Conservation (phyloP, 2,888 invertebrate genomes). For the Papilio elwesi region DNA sequence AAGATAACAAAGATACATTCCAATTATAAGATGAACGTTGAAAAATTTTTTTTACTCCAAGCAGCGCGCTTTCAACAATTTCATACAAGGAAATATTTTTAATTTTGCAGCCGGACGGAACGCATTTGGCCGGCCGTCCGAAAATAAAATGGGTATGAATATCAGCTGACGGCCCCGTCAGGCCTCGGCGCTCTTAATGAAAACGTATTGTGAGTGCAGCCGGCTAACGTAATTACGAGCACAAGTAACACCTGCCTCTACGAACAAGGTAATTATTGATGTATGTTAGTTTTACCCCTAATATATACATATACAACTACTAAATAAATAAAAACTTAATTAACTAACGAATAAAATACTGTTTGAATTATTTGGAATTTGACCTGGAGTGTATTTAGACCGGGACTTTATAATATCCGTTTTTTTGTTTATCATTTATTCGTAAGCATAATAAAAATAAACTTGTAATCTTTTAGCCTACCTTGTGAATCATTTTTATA, state of each 20-base stretch:
- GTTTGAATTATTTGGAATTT: too few species aligned
- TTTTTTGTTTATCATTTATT: too few species aligned
- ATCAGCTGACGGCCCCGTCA: conserved; percentile 28
- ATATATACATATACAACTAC: too few species aligned
- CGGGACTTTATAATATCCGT: too few species aligned
- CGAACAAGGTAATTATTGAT: conserved; percentile 3
- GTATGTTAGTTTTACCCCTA: background rate
- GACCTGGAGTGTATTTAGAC: too few species aligned
- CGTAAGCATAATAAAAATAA: too few species aligned
- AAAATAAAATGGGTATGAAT: conserved; percentile 19
- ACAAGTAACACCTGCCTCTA: conserved; percentile 14
- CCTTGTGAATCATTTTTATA: background rate
- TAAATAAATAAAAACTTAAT: too few species aligned
- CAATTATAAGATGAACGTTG: conserved; percentile 2
- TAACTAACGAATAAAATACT: too few species aligned
- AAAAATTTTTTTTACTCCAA: conserved; percentile 7
- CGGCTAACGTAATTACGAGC: conserved; percentile 13
- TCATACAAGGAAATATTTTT: conserved; percentile 16
- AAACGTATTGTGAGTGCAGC: conserved; percentile 34
- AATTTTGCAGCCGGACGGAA: conserved; percentile 15
- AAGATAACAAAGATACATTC: background rate
- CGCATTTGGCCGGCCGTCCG: conserved; percentile 15
- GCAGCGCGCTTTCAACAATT: conserved; percentile 12
- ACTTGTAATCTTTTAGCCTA: too few species aligned
- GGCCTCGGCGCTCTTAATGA: conserved; percentile 27